These are phyloP conservation scores for Naso thynnoides DNA, from an alignment of 2,797 vertebrate species.

Conservation along the genomic window DNA sequence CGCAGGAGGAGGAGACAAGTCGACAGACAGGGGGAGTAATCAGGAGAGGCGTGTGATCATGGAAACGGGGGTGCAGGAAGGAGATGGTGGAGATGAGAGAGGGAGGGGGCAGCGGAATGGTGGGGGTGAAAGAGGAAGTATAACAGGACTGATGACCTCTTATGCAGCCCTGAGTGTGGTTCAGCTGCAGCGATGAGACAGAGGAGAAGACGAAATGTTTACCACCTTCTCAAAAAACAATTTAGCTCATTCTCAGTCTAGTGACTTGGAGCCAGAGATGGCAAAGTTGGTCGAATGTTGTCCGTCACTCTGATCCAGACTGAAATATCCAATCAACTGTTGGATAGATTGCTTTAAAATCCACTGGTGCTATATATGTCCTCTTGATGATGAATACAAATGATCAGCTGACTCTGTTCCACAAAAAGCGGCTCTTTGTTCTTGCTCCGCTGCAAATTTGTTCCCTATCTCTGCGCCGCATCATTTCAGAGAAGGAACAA, in stretches of 20 bases:
- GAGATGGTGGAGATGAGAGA: conserved; percentile 26
- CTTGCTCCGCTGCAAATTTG: too few relatives aligned
- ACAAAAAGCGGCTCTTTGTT: too few relatives aligned
- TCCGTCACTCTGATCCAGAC: not conserved
- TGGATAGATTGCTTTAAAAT: not conserved
- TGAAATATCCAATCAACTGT: not conserved
- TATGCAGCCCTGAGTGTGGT: conserved; percentile 16
- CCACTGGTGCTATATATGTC: not conserved
- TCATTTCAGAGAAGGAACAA: too few relatives aligned
- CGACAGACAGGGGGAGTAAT: conserved; percentile 70
- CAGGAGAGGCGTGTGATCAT: conserved; percentile 59
- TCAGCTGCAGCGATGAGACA: conserved; percentile 13
- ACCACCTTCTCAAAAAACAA: not conserved
- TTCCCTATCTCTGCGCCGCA: too few relatives aligned
- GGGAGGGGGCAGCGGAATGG: conserved; percentile 2
- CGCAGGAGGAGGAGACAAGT: conserved; percentile 42
- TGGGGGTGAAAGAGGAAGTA: conserved; percentile 34
- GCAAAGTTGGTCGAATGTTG: accelerated
- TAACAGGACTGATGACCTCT: conserved; percentile 2
- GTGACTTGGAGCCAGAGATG: not conserved
- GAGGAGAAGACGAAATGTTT: not conserved
- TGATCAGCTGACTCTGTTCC: too few relatives aligned
- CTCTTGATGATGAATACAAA: not conserved
- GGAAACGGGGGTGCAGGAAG: conserved; percentile 8
- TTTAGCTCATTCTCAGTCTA: too few relatives aligned